Evolutionary conservation across 2,113 vertebrate genomes (phyloP).

Genomic region (Ramphastos sulfuratus): DNA sequence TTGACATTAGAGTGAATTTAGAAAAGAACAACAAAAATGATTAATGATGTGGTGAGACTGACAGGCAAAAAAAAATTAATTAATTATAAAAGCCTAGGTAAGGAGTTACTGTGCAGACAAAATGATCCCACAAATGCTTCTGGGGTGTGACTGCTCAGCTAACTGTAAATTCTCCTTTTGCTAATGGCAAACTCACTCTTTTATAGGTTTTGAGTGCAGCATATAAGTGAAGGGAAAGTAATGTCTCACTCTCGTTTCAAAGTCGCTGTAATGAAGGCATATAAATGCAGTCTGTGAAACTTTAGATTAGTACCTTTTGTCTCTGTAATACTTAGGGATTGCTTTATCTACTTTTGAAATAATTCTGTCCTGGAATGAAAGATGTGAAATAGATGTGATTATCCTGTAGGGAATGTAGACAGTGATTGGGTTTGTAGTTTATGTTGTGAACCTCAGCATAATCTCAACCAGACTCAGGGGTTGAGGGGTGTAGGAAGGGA

Average conservation of each 20-base stretch:
- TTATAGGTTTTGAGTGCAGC: not conserved
- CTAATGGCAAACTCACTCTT: not conserved
- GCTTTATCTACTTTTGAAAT: not conserved
- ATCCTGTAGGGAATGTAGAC: not conserved
- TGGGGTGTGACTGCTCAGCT: not conserved
- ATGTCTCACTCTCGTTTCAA: not conserved
- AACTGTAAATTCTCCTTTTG: not conserved
- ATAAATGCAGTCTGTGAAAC: not conserved
- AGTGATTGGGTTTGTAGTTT: not conserved
- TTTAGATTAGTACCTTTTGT: not conserved
- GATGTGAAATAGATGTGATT: not conserved
- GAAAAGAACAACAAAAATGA: not conserved
- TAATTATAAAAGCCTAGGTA: not conserved
- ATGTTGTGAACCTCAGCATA: not conserved
- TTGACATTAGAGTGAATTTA: not conserved
- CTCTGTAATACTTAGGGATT: not conserved
- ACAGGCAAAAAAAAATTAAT: not conserved
- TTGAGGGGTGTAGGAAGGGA: not conserved
- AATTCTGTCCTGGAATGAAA: not conserved
- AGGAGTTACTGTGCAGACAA: not conserved
- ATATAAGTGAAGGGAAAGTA: not conserved
- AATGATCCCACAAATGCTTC: not conserved
- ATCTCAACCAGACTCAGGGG: not conserved
- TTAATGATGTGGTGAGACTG: not conserved
- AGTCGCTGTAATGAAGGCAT: not conserved